phyloP scores from a whole-genome alignment of 1,140 invertebrate species.

The Macrobrachium nipponense region DNA sequence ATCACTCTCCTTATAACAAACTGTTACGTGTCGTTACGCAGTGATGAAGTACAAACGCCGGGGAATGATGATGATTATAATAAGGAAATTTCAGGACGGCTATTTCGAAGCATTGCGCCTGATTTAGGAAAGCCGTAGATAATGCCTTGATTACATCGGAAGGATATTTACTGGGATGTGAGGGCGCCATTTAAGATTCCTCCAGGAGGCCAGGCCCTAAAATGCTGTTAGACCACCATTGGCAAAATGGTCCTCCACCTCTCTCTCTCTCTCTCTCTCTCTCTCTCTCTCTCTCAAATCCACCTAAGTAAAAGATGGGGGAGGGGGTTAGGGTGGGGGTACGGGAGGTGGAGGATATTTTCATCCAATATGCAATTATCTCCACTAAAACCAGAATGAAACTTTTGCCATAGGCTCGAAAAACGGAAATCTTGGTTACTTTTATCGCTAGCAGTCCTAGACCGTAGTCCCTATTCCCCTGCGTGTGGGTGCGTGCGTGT shows the following conservation, averaged over 20 bases:
- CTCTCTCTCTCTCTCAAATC: too few species aligned
- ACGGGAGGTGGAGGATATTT: slow-evolving; percentile 34
- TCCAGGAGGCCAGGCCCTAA: too few species aligned
- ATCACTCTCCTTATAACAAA: too few species aligned
- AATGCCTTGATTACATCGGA: too few species aligned
- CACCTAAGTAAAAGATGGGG: background rate
- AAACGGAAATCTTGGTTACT: slow-evolving; percentile 51
- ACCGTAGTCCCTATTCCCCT: background rate
- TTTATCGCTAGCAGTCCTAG: slow-evolving; percentile 31
- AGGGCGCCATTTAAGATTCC: too few species aligned
- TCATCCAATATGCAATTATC: slow-evolving; percentile 57
- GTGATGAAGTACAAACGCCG: too few species aligned
- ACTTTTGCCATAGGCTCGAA: slow-evolving; percentile 43
- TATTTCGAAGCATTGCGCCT: too few species aligned
- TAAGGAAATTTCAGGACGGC: too few species aligned
- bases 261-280: slow-evolving; percentile 7
- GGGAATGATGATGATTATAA: too few species aligned
- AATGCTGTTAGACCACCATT: background rate
- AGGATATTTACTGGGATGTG: too few species aligned
- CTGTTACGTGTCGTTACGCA: too few species aligned
- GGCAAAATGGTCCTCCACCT: background rate
- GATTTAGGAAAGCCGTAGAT: too few species aligned
- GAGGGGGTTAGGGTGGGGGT: background rate
- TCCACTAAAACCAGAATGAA: slow-evolving; percentile 50
- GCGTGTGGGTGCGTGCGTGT: slow-evolving; percentile 6